Conservation (phyloP, 2,797 vertebrate species). For the Darevskia mixta region DNA sequence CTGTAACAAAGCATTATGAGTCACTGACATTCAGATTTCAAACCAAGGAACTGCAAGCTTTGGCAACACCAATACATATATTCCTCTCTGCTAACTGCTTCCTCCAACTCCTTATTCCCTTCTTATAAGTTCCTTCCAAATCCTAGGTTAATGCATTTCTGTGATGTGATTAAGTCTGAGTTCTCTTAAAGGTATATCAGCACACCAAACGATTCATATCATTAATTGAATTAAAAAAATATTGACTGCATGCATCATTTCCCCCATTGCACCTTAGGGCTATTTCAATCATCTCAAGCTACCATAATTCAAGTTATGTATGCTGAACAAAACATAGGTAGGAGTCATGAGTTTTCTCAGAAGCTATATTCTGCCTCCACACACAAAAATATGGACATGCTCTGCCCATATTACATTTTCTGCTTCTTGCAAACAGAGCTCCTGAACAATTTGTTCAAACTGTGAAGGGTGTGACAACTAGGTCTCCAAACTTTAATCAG, state of each 20-base stretch:
- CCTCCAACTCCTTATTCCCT: background rate
- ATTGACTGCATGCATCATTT: slow-evolving; percentile 57
- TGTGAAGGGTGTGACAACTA: background rate
- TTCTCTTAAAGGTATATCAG: background rate
- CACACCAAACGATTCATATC: slow-evolving; percentile 57
- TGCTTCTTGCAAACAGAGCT: slow-evolving; percentile 15
- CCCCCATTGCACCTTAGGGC: slow-evolving; percentile 52
- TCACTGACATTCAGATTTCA: background rate
- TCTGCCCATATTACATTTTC: slow-evolving; percentile 36
- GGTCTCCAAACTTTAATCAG: background rate
- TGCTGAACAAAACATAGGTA: slow-evolving; percentile 32
- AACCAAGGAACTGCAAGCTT: background rate
- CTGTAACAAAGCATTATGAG: background rate
- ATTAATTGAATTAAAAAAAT: slow-evolving; percentile 52
- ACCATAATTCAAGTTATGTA: slow-evolving; percentile 14
- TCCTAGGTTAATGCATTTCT: background rate
- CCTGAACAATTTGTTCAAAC: background rate
- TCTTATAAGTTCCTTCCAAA: background rate
- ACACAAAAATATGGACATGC: slow-evolving; percentile 42
- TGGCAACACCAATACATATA: background rate
- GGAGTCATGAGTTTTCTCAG: slow-evolving; percentile 18
- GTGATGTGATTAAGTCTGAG: background rate
- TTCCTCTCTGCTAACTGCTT: background rate
- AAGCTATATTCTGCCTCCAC: slow-evolving; percentile 5
- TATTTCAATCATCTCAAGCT: slow-evolving; percentile 46